phyloP scores from a whole-genome alignment of 1,140 invertebrate genomes.

The Apis dorsata region DNA sequence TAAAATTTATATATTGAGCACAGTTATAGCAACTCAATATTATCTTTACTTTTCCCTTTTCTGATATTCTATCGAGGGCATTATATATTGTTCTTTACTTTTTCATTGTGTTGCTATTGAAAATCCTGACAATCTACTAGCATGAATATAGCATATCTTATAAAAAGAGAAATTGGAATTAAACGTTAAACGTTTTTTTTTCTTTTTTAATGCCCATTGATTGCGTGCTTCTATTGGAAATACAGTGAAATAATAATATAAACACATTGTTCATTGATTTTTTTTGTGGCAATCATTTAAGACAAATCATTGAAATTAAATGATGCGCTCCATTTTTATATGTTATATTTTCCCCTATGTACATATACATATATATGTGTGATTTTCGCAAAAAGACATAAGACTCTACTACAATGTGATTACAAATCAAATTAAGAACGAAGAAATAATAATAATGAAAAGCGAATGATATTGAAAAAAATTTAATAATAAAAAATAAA shows the following conservation, averaged over 20 bases:
- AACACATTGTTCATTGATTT: constrained; percentile 14
- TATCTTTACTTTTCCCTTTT: background rate
- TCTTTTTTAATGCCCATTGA: constrained; percentile 36
- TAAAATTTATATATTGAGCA: constrained; percentile 56
- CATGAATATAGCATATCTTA: background rate
- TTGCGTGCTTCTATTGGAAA: constrained; percentile 30
- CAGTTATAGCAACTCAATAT: constrained; percentile 30
- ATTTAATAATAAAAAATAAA: background rate
- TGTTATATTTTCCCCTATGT: constrained; percentile 32
- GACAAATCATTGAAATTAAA: constrained; percentile 45
- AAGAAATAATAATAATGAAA: constrained; percentile 17
- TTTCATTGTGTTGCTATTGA: background rate
- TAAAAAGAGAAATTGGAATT: constrained; percentile 11
- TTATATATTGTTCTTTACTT: background rate
- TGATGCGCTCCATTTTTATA: constrained; percentile 41
- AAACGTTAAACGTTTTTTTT: constrained; percentile 19
- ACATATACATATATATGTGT: constrained; percentile 27
- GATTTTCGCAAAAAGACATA: constrained; percentile 25
- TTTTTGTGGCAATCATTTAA: constrained; percentile 40
- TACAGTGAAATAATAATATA: constrained; percentile 26
- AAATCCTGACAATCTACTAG: constrained; percentile 1
- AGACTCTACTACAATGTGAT: constrained; percentile 27
- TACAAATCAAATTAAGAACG: constrained; percentile 34
- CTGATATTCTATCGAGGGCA: background rate
- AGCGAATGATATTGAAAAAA: background rate